These are phyloP conservation scores for Xiphophorus maculatus DNA, from an alignment of 2,113 vertebrate genomes.

Conservation along the genomic window DNA sequence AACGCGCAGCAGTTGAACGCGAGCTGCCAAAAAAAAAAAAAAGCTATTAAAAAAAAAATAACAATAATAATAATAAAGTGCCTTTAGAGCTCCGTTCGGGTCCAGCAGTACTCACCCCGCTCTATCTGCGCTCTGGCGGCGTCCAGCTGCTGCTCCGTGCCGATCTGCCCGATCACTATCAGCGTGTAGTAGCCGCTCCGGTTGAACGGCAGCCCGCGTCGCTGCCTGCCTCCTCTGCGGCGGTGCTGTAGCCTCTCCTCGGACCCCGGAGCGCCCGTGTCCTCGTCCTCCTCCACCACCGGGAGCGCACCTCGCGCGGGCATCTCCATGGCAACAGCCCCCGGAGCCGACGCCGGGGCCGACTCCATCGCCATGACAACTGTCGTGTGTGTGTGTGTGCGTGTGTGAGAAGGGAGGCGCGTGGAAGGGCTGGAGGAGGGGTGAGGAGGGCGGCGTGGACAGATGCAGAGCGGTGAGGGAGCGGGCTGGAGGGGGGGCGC, in stretches of 20 bases:
- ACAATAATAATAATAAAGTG: neutral
- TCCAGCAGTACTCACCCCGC: conserved; percentile 83
- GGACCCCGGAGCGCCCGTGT: conserved; percentile 51
- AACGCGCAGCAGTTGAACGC: neutral
- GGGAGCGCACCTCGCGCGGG: conserved; percentile 74
- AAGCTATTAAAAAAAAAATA: no score
- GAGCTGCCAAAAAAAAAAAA: neutral
- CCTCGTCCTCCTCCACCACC: conserved; percentile 76
- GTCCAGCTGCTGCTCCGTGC: conserved; percentile 88
- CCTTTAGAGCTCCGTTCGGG: neutral
- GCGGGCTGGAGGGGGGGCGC: neutral
- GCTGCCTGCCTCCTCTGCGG: conserved; percentile 61
- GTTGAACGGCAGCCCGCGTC: conserved; percentile 67
- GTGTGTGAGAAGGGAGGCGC: conserved; percentile 42
- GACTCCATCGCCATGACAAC: conserved; percentile 93
- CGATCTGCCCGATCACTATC: conserved; percentile 89
- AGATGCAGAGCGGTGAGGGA: neutral
- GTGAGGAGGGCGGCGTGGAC: conserved; percentile 1
- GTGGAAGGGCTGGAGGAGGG: conserved; percentile 4
- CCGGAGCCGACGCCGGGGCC: conserved; percentile 71
- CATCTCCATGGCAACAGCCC: conserved; percentile 89
- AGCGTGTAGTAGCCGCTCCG: conserved; percentile 84
- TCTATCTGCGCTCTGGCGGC: conserved; percentile 85
- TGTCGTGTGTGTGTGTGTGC: conserved; percentile 7
- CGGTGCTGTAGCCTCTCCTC: conserved; percentile 74